Evolutionary conservation across 2,888 invertebrate species (phyloP).

Genomic region (Pseudoips prasinana): DNA sequence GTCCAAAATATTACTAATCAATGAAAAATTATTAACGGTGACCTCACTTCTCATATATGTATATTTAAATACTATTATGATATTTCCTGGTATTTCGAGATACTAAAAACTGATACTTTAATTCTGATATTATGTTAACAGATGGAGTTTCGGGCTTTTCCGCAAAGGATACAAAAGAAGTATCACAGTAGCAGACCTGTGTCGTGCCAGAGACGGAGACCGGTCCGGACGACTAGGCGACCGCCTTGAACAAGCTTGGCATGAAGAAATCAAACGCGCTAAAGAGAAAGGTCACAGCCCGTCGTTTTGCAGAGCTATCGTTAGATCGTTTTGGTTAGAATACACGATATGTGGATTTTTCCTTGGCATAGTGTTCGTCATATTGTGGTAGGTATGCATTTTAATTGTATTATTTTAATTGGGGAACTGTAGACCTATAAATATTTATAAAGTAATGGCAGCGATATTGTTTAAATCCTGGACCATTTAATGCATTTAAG

Average conservation of each 20-base stretch:
- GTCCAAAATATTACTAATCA: no score
- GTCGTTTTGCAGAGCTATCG: slow-evolving; percentile 81
- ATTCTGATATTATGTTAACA: slow-evolving; percentile 44
- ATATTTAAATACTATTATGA: no score
- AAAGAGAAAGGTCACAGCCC: slow-evolving; percentile 77
- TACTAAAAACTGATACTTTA: no score
- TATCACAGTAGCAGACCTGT: slow-evolving; percentile 85
- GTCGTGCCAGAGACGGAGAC: slow-evolving; percentile 83
- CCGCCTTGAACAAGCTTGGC: slow-evolving; percentile 85
- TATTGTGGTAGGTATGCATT: slow-evolving; percentile 82
- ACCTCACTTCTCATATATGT: no score
- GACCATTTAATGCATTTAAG: no score
- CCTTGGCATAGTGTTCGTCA: slow-evolving; percentile 79
- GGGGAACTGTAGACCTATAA: no score
- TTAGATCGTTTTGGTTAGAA: slow-evolving; percentile 82
- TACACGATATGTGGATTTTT: slow-evolving; percentile 83
- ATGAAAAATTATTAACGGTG: no score
- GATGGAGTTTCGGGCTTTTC: slow-evolving; percentile 86
- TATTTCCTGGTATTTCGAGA: no score
- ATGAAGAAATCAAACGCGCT: slow-evolving; percentile 76
- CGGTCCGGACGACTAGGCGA: slow-evolving; percentile 85
- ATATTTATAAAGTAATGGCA: no score
- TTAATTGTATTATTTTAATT: no score
- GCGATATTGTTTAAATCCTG: no score
- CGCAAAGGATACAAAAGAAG: slow-evolving; percentile 84